Evolutionary conservation across 1,140 invertebrate species (phyloP), one percentile per base, ranked within the genome.

Genomic region (Aphelinus certus): DNA sequence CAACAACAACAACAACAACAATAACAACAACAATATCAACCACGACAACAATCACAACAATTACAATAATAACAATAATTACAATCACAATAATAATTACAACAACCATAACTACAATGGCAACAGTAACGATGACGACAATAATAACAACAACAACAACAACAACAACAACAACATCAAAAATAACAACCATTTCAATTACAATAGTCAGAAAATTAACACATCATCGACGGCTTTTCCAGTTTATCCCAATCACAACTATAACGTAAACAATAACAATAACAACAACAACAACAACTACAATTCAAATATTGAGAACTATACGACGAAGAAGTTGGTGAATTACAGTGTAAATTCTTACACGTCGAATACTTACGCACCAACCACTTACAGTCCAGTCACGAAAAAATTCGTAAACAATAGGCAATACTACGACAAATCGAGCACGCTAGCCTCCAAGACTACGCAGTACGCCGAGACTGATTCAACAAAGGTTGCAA

Each of bases 371-470:
- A 88, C 83, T 75, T 89, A 87, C 55, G 79, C 83, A 2, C 89
- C 89, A 1, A 90, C 89, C 0, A 90, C 90, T 3, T 84, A 88
- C 63, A 84, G 85, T 68, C 86, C 87, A 3, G 73, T 84, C 3
- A 83, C 84, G 1, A 84, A 85, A n/a, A 87, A 87, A 7, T 80
- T 78, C 1, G 64, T 58, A 3, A 72, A 78, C 2, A 73, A 61
- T 4, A 70, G 78, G 77, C 46, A 83, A 75, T 47, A 69, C 47
- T 6, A 26, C 62, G 82, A 85, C 0, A 83, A 84, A 55, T 76
- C 66, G 0, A 78, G 58, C 3, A 83, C 83, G 58, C 75, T 71
- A 0, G 49, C 71, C 2, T 68, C 77, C 1, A 53, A 85, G 65
- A 81, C 83, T 0, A 81, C 83, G 1, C 81, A 83, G 1, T 83